These are phyloP conservation scores for Galeopterus variegatus DNA, from an alignment of 2,113 vertebrate species.

Conservation along the genomic window DNA sequence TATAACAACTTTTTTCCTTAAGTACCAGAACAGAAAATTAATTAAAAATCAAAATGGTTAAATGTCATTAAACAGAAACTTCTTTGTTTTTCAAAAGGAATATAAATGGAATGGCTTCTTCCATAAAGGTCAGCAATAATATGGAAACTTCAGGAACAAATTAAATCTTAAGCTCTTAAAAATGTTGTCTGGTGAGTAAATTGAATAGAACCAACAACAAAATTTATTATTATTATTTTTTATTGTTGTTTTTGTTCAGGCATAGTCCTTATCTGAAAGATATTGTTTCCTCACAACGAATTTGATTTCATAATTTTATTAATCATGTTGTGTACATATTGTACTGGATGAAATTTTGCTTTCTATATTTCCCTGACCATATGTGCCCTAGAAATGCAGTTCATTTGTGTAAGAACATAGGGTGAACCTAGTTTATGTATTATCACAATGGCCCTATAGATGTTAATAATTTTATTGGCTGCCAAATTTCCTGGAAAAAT, in stretches of 20 bases:
- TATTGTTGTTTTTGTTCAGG: constrained; percentile 37
- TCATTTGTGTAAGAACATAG: not conserved
- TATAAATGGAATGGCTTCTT: constrained; percentile 48
- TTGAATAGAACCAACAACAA: constrained; percentile 51
- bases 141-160: constrained; percentile 55
- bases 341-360: constrained; percentile 33
- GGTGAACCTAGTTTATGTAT: not conserved
- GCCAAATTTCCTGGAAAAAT: not conserved
- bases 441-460: not conserved
- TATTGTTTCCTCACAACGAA: constrained; percentile 48
- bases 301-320: constrained; percentile 62
- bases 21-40: constrained; percentile 44
- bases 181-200: constrained; percentile 52
- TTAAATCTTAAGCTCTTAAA: constrained; percentile 71
- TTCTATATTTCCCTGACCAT: not conserved
- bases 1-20: constrained; percentile 27
- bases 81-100: constrained; percentile 55
- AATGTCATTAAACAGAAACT: constrained; percentile 56
- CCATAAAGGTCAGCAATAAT: constrained; percentile 64
- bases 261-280: not conserved
- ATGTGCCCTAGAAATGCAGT: not conserved
- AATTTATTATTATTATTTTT: not conserved
- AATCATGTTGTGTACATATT: constrained; percentile 18
- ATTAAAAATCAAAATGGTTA: constrained; percentile 64
- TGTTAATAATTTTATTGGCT: not conserved